Conservation (phyloP, 2,113 vertebrate species). For the Xenopus tropicalis region UCB_Xtro_10.0 CM004452.2:14577501-14578000, state of each 20-base stretch:
- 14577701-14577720: too few relatives aligned
- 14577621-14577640: too few relatives aligned
- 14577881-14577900: conserved; percentile 26
- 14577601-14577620: too few relatives aligned
- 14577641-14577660: too few relatives aligned
- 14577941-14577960: conserved; percentile 21
- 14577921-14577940: conserved; percentile 27
- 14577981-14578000: conserved; percentile 35
- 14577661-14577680: too few relatives aligned
- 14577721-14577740: not conserved
- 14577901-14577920: conserved; percentile 24
- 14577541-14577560: too few relatives aligned
- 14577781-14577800: conserved; percentile 8
- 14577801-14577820: conserved; percentile 31
- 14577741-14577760: not conserved
- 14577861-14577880: conserved; percentile 37
- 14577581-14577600: too few relatives aligned
- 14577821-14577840: conserved; percentile 14
- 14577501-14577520: too few relatives aligned
- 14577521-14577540: too few relatives aligned
- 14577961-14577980: conserved; percentile 22
- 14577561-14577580: too few relatives aligned
- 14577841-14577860: conserved; percentile 29
- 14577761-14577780: not conserved
- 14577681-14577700: too few relatives aligned